Evolutionary conservation across 2,113 vertebrate species (phyloP).

Genomic region (Paedocypris sp.): DNA sequence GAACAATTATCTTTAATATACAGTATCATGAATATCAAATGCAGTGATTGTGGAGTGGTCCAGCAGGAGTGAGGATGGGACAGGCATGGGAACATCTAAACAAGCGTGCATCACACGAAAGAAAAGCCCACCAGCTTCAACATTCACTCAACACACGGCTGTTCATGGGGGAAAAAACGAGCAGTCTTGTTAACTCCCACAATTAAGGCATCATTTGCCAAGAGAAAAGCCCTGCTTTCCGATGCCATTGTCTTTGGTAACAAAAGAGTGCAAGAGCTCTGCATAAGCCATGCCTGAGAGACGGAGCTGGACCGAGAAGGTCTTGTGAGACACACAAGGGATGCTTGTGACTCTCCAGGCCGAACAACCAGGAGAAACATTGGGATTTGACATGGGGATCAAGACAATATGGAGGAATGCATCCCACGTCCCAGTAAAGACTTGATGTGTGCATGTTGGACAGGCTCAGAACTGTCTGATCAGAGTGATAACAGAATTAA

Average conservation of each 20-base stretch:
- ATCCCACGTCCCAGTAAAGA: conserved; percentile 31
- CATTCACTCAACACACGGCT: conserved; percentile 49
- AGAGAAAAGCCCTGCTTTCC: conserved; percentile 43
- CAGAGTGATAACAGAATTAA: conserved; percentile 19
- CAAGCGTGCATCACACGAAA: conserved; percentile 36
- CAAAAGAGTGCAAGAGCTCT: conserved; percentile 51
- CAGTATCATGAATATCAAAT: too few species aligned
- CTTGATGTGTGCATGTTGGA: background rate
- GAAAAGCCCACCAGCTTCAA: conserved; percentile 10
- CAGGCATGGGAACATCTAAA: conserved; percentile 47
- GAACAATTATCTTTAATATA: too few species aligned
- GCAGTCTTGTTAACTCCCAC: conserved; percentile 60
- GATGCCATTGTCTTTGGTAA: conserved; percentile 52
- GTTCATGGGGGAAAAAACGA: conserved; percentile 51
- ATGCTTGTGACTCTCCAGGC: conserved; percentile 50
- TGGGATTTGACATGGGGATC: conserved; percentile 56
- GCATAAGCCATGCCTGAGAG: conserved; percentile 31
- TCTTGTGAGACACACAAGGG: conserved; percentile 51
- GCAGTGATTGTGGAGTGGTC: too few species aligned
- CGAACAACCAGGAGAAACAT: conserved; percentile 43
- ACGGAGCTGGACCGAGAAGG: conserved; percentile 42
- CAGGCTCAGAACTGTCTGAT: background rate
- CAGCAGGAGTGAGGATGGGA: background rate
- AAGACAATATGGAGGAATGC: conserved; percentile 40
- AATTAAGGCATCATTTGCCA: conserved; percentile 65